These are phyloP conservation scores for Leontopithecus rosalia DNA, from an alignment of 2,797 vertebrate genomes.

Conservation along the genomic window DNA sequence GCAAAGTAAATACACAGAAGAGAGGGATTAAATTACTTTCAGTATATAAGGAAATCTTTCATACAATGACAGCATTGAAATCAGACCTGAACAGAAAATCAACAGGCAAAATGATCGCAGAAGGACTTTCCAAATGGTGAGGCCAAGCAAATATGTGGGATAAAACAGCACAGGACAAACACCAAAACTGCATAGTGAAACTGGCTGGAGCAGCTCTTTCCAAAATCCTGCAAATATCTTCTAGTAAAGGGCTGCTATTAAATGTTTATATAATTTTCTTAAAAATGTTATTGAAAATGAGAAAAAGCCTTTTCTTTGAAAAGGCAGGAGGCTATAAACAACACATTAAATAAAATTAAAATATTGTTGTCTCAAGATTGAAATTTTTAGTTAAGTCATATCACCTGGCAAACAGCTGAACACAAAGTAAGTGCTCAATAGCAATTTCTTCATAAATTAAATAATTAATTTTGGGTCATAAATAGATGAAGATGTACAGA, in stretches of 20 bases:
- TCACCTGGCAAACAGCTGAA: neutral
- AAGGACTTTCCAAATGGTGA: neutral
- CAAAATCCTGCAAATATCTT: neutral
- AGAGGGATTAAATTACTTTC: neutral
- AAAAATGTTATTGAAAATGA: neutral
- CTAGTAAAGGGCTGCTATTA: neutral
- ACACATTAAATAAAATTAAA: constrained; percentile 4
- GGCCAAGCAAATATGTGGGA: neutral
- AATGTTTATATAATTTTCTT: neutral
- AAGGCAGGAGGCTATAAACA: neutral
- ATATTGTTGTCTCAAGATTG: neutral
- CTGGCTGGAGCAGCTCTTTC: neutral
- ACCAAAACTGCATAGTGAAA: neutral
- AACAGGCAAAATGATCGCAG: neutral
- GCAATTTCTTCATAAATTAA: constrained; percentile 17
- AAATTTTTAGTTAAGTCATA: neutral
- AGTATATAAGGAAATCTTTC: neutral
- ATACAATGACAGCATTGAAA: neutral
- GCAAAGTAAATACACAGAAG: neutral
- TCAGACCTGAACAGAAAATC: neutral
- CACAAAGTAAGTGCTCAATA: neutral
- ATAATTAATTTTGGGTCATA: neutral
- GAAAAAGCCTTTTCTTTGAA: neutral
- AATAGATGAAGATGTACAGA: neutral
- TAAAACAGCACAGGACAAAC: neutral